phyloP scores from a whole-genome alignment of 2,888 invertebrate species.

The Leucozona laternaria region DNA sequence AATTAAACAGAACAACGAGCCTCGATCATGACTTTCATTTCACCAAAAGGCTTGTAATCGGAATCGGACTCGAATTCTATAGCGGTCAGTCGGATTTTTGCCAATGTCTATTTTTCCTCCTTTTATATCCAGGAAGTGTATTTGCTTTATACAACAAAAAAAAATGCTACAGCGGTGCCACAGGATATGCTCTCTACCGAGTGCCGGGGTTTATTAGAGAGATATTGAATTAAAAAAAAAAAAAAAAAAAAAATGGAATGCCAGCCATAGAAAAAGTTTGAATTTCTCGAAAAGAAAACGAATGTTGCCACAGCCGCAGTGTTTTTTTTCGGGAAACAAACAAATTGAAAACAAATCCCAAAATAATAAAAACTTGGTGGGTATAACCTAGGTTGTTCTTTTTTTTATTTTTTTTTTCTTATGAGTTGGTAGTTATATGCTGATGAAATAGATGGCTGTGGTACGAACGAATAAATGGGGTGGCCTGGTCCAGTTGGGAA shows the following conservation, averaged over 20 bases:
- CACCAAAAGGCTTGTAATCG: constrained; percentile 70
- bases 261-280: constrained; percentile 28
- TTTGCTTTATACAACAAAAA: constrained; percentile 2
- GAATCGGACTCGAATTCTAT: constrained; percentile 49
- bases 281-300: constrained; percentile 26
- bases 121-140: constrained; percentile 20
- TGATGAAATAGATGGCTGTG: constrained; percentile 5
- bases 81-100: constrained; percentile 47
- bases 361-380: constrained; percentile 33
- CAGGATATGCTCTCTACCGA: constrained; percentile 21
- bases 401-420: background rate
- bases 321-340: constrained; percentile 9
- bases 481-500: background rate
- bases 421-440: background rate
- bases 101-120: background rate
- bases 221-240: constrained; percentile 21
- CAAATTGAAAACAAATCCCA: constrained; percentile 39
- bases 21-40: constrained; percentile 70
- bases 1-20: constrained; percentile 53
- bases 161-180: constrained; percentile 5
- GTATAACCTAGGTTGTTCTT: background rate
- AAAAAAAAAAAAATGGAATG: background rate
- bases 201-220: constrained; percentile 21
- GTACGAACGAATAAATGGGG: background rate
- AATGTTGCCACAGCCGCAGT: constrained; percentile 27